phyloP scores from a whole-genome alignment of 2,888 invertebrate species.

The Melinopterus prodromus region DNA sequence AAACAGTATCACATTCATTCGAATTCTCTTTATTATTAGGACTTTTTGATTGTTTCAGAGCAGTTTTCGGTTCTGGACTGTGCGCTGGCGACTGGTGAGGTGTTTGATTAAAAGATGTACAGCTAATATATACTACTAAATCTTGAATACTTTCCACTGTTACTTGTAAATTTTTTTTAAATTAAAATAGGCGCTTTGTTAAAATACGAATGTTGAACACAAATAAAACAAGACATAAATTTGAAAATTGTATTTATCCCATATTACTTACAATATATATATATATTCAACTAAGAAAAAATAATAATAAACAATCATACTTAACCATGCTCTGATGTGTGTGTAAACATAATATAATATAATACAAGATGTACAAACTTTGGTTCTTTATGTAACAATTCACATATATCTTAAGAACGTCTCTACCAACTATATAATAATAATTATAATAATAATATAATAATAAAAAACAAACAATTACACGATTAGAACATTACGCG shows the following conservation, averaged over 20 bases:
- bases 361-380: slow-evolving; percentile 59
- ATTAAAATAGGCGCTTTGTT: no score
- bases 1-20: slow-evolving; percentile 57
- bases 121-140: no score
- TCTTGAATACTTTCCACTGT: no score
- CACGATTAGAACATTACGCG: neutral
- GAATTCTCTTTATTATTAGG: slow-evolving; percentile 50
- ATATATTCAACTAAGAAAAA: slow-evolving; percentile 36
- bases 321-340: slow-evolving; percentile 28
- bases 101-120: no score
- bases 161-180: no score
- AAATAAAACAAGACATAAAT: slow-evolving; percentile 33
- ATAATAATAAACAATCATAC: slow-evolving; percentile 35
- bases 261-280: slow-evolving; percentile 37
- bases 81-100: slow-evolving; percentile 87
- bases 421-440: slow-evolving; percentile 29
- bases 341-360: slow-evolving; percentile 43
- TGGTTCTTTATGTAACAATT: slow-evolving; percentile 51
- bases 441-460: slow-evolving; percentile 15
- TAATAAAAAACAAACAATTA: slow-evolving; percentile 7
- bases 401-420: slow-evolving; percentile 35
- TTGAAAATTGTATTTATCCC: slow-evolving; percentile 43
- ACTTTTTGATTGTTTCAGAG: slow-evolving; percentile 53
- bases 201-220: no score
- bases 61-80: slow-evolving; percentile 77